Percentiles rank a stretch among this genome's conserved stretches.
phyloP scores from a whole-genome alignment of 2,888 invertebrate genomes.

The Drosophila anomalata region DNA sequence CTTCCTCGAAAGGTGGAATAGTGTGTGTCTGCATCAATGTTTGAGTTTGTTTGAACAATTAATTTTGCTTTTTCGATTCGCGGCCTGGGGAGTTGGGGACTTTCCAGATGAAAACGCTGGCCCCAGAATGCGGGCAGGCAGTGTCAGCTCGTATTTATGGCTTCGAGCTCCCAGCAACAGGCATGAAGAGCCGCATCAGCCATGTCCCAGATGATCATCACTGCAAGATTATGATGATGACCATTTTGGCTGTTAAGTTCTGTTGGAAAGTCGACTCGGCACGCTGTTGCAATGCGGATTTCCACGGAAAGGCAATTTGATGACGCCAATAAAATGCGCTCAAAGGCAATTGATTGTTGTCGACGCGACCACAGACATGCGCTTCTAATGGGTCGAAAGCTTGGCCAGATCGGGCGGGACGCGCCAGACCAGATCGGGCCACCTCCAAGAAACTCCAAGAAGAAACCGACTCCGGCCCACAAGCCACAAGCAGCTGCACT shows the following conservation, averaged over 20 bases:
- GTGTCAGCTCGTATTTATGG: conserved; percentile 68
- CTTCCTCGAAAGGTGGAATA: conserved; percentile 75
- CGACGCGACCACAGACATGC: conserved; percentile 66
- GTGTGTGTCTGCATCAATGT: conserved; percentile 13
- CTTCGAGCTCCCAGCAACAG: conserved; percentile 39
- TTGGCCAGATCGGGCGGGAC: conserved; percentile 20
- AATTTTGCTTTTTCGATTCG: conserved; percentile 73
- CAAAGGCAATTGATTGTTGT: conserved; percentile 77
- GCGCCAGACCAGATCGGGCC: conserved; percentile 44
- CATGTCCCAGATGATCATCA: conserved; percentile 29
- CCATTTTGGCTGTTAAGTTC: conserved; percentile 68
- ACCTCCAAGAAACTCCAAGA: conserved; percentile 34
- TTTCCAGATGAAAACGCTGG: conserved; percentile 58
- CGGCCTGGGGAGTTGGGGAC: conserved; percentile 48
- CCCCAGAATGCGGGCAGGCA: conserved; percentile 70
- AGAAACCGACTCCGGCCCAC: conserved; percentile 39
- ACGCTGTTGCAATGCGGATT: conserved; percentile 61
- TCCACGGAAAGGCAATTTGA: conserved; percentile 74
- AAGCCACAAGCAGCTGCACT: conserved; percentile 49
- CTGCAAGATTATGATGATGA: conserved; percentile 54
- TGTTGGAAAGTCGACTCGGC: conserved; percentile 68
- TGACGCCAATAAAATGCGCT: conserved; percentile 79
- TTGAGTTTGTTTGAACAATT: conserved; percentile 70
- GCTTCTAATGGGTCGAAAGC: conserved; percentile 64
- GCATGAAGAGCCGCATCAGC: conserved; percentile 3